Evolutionary conservation across 1,140 invertebrate species (phyloP), one percentile per base, ranked within the genome.

Genomic region (Chelonus insularis): DNA sequence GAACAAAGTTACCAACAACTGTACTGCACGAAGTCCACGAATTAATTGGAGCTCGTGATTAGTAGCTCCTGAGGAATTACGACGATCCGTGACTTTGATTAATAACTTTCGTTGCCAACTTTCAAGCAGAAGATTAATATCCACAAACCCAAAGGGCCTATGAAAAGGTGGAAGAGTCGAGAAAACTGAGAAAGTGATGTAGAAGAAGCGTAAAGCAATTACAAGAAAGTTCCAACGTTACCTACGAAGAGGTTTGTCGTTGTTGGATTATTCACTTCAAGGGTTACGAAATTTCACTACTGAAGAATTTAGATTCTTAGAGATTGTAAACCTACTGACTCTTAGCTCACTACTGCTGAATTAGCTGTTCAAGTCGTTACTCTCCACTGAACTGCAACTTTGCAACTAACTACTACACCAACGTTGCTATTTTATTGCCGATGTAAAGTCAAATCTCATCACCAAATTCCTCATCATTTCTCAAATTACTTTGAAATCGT

Each of bases 1-100:
- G 1, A 8, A 45, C n/a, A 45, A 45, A 45, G 43, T 45, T 45
- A 4, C 4, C 7, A 29, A 3, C 7, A 7, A 3, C 25, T 45
- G 43, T 8, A 8, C n/a, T 8, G 14, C 18, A 7, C 43, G 9
- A 9, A 50, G 11, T 29, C 63, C 66, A 64, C 66, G 67, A 75
- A 75, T 74, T 75, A 74, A 74, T 75, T 71, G 73, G 69, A 66
- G 55, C 62, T 66, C 65, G 64, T 75, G 72, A 75, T 75, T 74
- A 74, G 72, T 71, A 67, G 67, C 68, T 69, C 66, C 64, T 57
- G 21, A 61, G 67, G 66, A 73, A 76, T 71, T 74, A 76, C 71
- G 68, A 60, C 68, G 68, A 74, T 73, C 65, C 69, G 66, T 63
- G 52, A 60, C 58, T 59, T 63, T 74, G 74, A 76, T 76, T 76